Conservation (phyloP, 37 sponge, comb jelly and placozoan species). For the Axinella damicornis region DNA sequence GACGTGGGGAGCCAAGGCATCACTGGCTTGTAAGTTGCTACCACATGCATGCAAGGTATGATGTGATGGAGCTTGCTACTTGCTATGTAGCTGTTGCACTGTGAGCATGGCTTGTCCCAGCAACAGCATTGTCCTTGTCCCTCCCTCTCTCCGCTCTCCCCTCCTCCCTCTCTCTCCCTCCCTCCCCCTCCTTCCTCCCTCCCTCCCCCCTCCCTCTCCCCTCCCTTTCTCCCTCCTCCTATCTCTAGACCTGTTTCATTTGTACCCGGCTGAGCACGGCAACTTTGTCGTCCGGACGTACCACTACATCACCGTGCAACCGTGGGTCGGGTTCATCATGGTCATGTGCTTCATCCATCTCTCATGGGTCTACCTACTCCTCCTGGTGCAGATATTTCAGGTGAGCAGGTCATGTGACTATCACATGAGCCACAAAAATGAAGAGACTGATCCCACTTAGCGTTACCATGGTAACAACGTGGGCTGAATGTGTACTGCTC, state of each 20-base stretch:
- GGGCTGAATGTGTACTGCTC: too few species aligned
- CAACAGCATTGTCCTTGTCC: too few species aligned
- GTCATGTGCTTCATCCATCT: constrained; percentile 70
- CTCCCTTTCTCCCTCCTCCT: too few species aligned
- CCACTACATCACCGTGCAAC: constrained; percentile 58
- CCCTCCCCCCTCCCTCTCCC: too few species aligned
- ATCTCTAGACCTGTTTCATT: constrained; percentile 48
- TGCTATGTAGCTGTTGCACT: too few species aligned
- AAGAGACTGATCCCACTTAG: too few species aligned
- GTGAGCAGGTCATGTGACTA: constrained; percentile 46
- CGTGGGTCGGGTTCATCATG: constrained; percentile 82
- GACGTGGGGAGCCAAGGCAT: constrained; percentile 65
- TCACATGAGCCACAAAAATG: neutral
- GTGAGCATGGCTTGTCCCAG: too few species aligned
- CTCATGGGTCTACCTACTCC: constrained; percentile 88
- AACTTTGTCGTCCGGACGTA: constrained; percentile 49
- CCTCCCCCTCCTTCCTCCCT: too few species aligned
- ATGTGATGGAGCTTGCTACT: too few species aligned
- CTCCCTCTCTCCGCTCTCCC: too few species aligned
- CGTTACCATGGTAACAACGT: too few species aligned
- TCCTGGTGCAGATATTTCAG: constrained; percentile 84
- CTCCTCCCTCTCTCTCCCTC: too few species aligned
- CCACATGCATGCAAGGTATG: neutral
- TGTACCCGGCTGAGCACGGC: constrained; percentile 46
- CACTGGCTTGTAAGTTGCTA: constrained; percentile 29